phyloP scores from a whole-genome alignment of 1,140 invertebrate genomes.

The Manduca sexta region DNA sequence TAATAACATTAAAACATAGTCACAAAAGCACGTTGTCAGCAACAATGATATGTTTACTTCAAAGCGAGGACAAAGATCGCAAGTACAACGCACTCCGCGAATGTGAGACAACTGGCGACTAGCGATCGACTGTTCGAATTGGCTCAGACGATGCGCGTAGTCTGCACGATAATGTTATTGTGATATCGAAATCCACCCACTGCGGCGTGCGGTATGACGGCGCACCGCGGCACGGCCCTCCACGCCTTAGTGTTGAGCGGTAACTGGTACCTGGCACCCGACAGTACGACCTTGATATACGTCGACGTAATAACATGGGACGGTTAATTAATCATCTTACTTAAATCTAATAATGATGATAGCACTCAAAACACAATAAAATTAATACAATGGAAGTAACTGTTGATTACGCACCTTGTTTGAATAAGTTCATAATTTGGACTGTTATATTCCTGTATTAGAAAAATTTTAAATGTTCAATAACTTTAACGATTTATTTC shows the following conservation, averaged over 20 bases:
- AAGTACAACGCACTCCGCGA: conserved; percentile 4
- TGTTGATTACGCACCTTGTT: conserved; percentile 37
- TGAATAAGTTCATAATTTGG: conserved; percentile 49
- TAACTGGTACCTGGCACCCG: conserved; percentile 59
- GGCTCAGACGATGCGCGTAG: background rate
- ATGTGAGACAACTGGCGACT: background rate
- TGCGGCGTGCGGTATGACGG: conserved; percentile 9
- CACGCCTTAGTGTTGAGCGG: conserved; percentile 26
- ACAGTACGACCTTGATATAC: conserved; percentile 56
- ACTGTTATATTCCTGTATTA: too few relatives aligned
- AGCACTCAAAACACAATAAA: background rate
- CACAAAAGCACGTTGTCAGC: too few relatives aligned
- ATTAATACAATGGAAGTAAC: background rate
- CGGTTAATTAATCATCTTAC: conserved; percentile 10
- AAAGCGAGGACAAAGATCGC: conserved; percentile 13
- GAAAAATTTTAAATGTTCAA: too few relatives aligned
- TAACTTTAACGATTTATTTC: too few relatives aligned
- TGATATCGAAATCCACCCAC: conserved; percentile 51
- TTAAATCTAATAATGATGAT: background rate
- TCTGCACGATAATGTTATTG: conserved; percentile 35
- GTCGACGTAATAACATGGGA: conserved; percentile 36
- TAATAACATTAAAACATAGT: too few relatives aligned
- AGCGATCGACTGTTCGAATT: background rate
- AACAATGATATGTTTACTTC: background rate
- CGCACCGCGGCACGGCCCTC: conserved; percentile 3